A percentile compares a stretch with the other conserved stretches of the same genome.
These are phyloP conservation scores for Uropetala carovei DNA, from an alignment of 2,888 invertebrate species.

Conservation along the genomic window DNA sequence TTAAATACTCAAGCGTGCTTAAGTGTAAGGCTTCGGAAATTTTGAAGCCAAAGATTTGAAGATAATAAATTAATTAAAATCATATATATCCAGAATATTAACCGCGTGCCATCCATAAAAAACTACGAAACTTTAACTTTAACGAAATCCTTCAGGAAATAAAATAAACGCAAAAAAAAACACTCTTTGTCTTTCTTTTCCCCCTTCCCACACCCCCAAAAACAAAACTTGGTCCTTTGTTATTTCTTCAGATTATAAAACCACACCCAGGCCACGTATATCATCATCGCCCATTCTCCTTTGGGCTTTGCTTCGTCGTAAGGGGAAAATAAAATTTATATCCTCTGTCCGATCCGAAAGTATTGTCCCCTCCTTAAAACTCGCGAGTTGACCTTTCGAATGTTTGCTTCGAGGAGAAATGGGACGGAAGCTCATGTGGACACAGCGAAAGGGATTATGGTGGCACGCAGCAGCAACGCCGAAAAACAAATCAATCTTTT, in stretches of 20 bases:
- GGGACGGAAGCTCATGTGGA: slow-evolving; percentile 48
- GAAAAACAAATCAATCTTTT: slow-evolving; percentile 38
- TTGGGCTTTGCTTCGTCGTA: background rate
- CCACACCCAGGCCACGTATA: background rate
- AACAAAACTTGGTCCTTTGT: background rate
- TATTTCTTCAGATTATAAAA: slow-evolving; percentile 3
- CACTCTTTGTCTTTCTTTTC: background rate
- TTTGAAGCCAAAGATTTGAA: too few species aligned
- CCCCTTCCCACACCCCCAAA: too few species aligned
- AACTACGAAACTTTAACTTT: too few species aligned
- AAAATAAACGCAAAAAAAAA: background rate
- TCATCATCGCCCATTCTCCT: slow-evolving; percentile 22
- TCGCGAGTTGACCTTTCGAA: slow-evolving; percentile 39
- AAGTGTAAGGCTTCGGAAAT: too few species aligned
- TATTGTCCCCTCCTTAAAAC: background rate
- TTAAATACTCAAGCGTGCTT: too few species aligned
- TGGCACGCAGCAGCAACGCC: slow-evolving; percentile 20
- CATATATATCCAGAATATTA: too few species aligned
- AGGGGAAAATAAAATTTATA: slow-evolving; percentile 40
- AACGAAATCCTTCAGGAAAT: too few species aligned
- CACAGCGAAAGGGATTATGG: slow-evolving; percentile 30
- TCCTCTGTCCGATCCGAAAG: slow-evolving; percentile 18
- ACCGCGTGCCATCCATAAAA: too few species aligned
- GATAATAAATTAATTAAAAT: too few species aligned
- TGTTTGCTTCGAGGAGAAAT: slow-evolving; percentile 51